phyloP scores from a whole-genome alignment of 2,797 vertebrate species.

The Schizopygopsis malacanthus region DNA sequence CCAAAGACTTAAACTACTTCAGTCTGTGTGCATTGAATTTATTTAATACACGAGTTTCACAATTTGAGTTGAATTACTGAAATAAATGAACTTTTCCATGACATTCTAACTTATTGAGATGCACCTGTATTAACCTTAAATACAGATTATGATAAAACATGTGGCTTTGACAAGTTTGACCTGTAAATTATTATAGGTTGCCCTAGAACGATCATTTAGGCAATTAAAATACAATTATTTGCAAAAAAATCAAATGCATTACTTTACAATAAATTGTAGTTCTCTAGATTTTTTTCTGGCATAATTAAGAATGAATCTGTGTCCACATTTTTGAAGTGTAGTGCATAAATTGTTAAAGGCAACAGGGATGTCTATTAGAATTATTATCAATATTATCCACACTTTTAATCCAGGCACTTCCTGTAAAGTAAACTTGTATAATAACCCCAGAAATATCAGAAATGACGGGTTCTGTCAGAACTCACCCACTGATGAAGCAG shows the following conservation, averaged over 20 bases:
- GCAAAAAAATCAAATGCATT: not conserved
- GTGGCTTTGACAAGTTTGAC: not conserved
- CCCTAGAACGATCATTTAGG: not conserved
- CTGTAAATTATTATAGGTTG: not conserved
- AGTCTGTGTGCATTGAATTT: too few relatives aligned
- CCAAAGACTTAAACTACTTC: too few relatives aligned
- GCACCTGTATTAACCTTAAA: not conserved
- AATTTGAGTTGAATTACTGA: too few relatives aligned
- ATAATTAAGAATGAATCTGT: not conserved
- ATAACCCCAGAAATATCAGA: not conserved
- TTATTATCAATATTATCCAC: not conserved
- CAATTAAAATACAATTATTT: not conserved
- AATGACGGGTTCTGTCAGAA: not conserved
- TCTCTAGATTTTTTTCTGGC: not conserved
- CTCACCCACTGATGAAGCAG: conserved; percentile 4
- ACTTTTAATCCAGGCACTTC: not conserved
- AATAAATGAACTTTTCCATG: too few relatives aligned
- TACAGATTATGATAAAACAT: not conserved
- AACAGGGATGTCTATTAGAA: not conserved
- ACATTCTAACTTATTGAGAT: too few relatives aligned
- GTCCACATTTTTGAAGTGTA: not conserved
- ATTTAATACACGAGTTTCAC: too few relatives aligned
- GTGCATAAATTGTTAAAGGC: not conserved
- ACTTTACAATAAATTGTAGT: not conserved
- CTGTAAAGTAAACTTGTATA: not conserved